phyloP scores from a whole-genome alignment of 1,140 invertebrate genomes.

The Portunus trituberculatus region DNA sequence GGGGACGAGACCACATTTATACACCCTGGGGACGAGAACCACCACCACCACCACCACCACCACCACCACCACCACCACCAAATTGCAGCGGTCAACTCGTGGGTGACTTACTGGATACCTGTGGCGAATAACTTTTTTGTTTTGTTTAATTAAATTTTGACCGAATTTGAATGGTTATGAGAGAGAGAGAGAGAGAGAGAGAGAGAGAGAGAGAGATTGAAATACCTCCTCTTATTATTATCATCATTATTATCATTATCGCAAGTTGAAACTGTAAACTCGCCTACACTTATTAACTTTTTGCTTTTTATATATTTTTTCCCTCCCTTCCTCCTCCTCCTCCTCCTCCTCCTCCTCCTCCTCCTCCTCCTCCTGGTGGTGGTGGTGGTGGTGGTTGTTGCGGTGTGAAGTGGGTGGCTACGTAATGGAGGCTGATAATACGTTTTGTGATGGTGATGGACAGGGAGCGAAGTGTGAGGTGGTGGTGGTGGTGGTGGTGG shows the following conservation, averaged over 20 bases:
- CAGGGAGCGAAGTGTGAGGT: neutral
- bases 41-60: too few species aligned
- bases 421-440: too few species aligned
- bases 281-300: neutral
- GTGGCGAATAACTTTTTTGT: conserved; percentile 36
- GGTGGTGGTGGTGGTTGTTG: too few species aligned
- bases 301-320: too few species aligned
- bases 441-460: neutral
- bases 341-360: too few species aligned
- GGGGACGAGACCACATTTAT: conserved; percentile 62
- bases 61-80: neutral
- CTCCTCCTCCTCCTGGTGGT: too few species aligned
- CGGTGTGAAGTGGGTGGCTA: too few species aligned
- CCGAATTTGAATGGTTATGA: conserved; percentile 15
- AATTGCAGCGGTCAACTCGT: conserved; percentile 45
- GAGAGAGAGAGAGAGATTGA: too few species aligned
- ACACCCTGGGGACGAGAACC: conserved; percentile 62
- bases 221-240: too few species aligned
- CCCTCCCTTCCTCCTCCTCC: too few species aligned
- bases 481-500: neutral
- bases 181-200: too few species aligned
- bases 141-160: conserved; percentile 53
- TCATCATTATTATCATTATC: neutral
- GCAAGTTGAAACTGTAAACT: neutral
- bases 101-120: conserved; percentile 54